Conservation (phyloP, 2,797 vertebrate genomes). For the Cephalopachus bancanus region DNA sequence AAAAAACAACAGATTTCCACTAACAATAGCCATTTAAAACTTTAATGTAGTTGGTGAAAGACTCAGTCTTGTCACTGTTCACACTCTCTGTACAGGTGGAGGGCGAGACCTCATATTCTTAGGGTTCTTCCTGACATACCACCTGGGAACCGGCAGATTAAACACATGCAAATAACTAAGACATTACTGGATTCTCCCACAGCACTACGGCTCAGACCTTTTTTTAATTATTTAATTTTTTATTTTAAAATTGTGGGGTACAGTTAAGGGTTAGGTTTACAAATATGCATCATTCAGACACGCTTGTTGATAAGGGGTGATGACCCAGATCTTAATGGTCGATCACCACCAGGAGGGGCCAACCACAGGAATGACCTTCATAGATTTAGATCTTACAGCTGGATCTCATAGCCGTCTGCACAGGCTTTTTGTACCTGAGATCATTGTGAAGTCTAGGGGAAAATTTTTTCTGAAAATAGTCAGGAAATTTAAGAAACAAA, state of each 20-base stretch:
- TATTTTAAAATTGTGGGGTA: no score
- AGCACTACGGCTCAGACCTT: neutral
- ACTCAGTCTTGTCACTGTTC: neutral
- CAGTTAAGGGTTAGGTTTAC: no score
- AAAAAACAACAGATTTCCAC: neutral
- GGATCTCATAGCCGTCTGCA: neutral
- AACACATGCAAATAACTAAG: neutral
- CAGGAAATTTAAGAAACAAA: neutral
- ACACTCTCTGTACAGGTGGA: neutral
- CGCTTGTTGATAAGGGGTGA: no score
- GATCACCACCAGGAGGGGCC: neutral
- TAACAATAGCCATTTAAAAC: neutral
- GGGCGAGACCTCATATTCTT: neutral
- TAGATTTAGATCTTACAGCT: neutral
- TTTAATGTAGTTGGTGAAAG: neutral
- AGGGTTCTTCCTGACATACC: no score
- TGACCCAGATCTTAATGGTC: neutral
- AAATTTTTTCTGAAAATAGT: neutral
- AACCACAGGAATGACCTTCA: neutral
- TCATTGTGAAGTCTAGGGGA: neutral
- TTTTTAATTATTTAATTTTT: no score
- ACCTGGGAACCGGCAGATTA: neutral
- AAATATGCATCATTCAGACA: no score
- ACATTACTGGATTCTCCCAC: neutral
- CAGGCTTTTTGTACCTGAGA: neutral